A percentile compares a stretch with the other conserved stretches of the same genome.
Conservation (phyloP, 2,797 vertebrate genomes). For the Meda fulgida region DNA sequence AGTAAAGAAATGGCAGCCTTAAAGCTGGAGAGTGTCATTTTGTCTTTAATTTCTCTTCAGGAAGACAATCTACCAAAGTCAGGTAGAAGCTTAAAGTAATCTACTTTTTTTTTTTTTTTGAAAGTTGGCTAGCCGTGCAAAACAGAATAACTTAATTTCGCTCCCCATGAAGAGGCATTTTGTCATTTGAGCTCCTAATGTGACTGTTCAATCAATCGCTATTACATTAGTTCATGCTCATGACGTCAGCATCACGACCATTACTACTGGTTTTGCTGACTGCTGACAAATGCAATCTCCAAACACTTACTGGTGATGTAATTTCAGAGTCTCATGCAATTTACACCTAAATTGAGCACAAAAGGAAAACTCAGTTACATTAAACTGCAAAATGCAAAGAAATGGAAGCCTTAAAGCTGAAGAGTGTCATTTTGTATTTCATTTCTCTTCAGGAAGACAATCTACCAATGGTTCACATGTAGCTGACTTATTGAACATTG, state of each 20-base stretch:
- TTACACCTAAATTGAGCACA: background rate
- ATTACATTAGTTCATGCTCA: slow-evolving; percentile 11
- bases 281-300: background rate
- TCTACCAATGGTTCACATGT: background rate
- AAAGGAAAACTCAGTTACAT: background rate
- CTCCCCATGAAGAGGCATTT: background rate
- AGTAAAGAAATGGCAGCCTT: background rate
- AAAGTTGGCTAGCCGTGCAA: background rate
- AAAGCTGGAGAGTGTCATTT: background rate
- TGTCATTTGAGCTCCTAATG: slow-evolving; percentile 1
- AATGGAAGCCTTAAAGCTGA: background rate
- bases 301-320: background rate
- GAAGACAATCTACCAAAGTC: background rate
- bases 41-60: no score
- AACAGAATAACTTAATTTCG: background rate
- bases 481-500: background rate
- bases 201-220: background rate
- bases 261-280: background rate
- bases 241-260: background rate
- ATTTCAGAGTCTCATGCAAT: background rate
- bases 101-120: no score
- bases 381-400: background rate
- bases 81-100: no score
- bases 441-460: background rate
- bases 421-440: background rate